Evolutionary conservation across 2,888 invertebrate genomes (phyloP), one percentile per base, ranked within the genome.

Genomic region (Zygaena filipendulae): DNA sequence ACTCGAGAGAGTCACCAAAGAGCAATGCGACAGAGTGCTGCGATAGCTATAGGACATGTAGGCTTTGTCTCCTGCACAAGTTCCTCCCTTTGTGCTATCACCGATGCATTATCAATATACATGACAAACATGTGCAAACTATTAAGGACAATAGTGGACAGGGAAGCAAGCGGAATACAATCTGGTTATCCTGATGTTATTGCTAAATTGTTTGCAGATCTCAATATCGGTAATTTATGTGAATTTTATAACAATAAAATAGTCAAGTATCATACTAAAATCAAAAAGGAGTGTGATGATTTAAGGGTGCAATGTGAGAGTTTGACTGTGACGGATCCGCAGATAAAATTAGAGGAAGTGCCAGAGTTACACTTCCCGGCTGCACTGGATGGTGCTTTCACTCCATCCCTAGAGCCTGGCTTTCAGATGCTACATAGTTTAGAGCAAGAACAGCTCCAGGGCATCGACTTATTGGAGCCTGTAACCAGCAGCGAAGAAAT

Each of bases 371-470:
- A 82, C 45, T 82, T 82, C 30, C 81, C 82, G 0, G 77, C 80
- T 10, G 81, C 70, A 2, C 43, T 81, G 18, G 80, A 77, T 45
- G 77, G 71, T 6, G 61, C 79, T 0, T 82, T 80, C 30, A 82
- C 82, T 26, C 83, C 84, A 1, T 84, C 84, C 6, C 58, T 86
- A 16, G 85, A 85, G 45, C 83, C 85, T 16, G 86, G 85, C 1
- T 86, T 85, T 47, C 84, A 86, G 58, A 86, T 86, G 85, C 61
- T 84, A 32, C 84, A 85, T 28, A 85, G 82, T 36, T 59, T 86
- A 28, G 86, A 86, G 46, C 85, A 84, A 43, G 85, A 85, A 29
- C 82, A 81, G 37, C 37, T 75, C 1, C 74, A 77, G 39, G 71
- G 74, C 0, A 42, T 80, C 13, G 77, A 79, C 20, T 56, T 79